Conservation (phyloP, 2,797 vertebrate species). For the Sebastes trivittatus region DNA sequence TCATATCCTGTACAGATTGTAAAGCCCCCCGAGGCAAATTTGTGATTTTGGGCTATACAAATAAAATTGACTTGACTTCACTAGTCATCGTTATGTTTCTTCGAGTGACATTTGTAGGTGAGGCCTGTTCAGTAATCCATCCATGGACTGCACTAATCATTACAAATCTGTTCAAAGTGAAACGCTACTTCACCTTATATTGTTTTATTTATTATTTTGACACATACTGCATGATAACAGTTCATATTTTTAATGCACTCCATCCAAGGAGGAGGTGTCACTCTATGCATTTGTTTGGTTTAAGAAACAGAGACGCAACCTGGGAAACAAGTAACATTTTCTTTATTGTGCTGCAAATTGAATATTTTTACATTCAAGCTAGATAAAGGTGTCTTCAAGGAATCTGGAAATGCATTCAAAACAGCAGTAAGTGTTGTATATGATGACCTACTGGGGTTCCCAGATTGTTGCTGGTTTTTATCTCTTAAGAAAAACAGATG, state of each 20-base stretch:
- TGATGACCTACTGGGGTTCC: conserved; percentile 5
- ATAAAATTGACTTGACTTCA: too few species aligned
- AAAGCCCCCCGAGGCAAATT: too few species aligned
- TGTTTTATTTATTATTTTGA: not conserved
- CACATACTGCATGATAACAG: not conserved
- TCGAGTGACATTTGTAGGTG: too few species aligned
- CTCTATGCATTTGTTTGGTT: conserved; percentile 5
- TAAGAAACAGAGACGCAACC: not conserved
- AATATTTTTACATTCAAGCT: conserved; percentile 1
- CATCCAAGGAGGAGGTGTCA: not conserved
- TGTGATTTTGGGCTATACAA: too few species aligned
- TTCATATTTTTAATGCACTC: not conserved
- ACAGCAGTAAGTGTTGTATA: not conserved
- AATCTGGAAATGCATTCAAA: conserved; percentile 1
- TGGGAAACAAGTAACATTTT: not conserved
- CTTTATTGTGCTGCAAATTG: not conserved
- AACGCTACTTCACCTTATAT: not conserved
- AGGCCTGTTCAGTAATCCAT: too few species aligned
- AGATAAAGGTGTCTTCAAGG: not conserved
- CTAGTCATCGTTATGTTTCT: too few species aligned
- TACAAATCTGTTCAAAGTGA: not conserved
- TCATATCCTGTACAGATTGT: too few species aligned
- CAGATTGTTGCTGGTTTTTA: conserved; percentile 8
- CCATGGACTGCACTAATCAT: not conserved
- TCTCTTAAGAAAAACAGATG: conserved; percentile 11